phyloP scores from a whole-genome alignment of 2,888 invertebrate species.

The Acronicta aceris region DNA sequence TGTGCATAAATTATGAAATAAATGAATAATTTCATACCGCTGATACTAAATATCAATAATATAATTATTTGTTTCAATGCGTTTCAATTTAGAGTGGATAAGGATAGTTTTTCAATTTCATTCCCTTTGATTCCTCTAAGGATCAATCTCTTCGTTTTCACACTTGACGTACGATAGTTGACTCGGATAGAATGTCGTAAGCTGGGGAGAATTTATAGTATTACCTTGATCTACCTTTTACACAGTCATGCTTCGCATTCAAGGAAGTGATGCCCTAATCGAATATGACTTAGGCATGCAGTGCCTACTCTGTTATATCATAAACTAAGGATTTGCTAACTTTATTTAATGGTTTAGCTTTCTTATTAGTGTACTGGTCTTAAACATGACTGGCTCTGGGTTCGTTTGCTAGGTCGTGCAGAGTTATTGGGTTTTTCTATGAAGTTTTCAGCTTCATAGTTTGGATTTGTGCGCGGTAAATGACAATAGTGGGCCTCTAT shows the following conservation, averaged over 20 bases:
- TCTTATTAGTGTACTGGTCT: no score
- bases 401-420: no score
- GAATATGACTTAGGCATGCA: conserved; percentile 6
- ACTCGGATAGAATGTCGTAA: neutral
- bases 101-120: conserved; percentile 10
- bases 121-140: neutral
- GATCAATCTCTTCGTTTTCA: conserved; percentile 15
- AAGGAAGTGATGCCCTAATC: neutral
- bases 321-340: no score
- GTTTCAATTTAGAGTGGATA: neutral
- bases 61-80: neutral
- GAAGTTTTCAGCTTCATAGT: no score
- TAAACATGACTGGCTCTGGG: no score
- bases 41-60: neutral
- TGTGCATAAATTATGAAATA: no score
- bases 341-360: no score
- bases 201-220: conserved; percentile 3
- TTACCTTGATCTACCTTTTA: conserved; percentile 26
- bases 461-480: no score
- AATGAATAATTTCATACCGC: no score
- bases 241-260: conserved; percentile 2
- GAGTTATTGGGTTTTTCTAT: no score
- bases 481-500: no score
- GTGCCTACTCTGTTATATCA: neutral
- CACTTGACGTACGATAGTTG: conserved; percentile 2